These are phyloP conservation scores for Tenthredo scrophulariae DNA, from an alignment of 2,888 invertebrate genomes.

Conservation along the genomic window DNA sequence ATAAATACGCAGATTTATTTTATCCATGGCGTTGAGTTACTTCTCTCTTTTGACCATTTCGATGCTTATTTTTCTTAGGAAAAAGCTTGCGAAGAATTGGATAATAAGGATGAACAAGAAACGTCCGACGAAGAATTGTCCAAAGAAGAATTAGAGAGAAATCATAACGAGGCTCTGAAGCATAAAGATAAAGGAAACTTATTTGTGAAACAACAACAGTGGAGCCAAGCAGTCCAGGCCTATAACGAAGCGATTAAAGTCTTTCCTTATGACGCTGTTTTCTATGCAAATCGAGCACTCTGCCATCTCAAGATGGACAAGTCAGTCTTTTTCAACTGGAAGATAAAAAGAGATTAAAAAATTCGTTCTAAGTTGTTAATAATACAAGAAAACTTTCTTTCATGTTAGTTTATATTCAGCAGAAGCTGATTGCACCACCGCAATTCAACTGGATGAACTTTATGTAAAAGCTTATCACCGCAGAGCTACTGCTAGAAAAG, in stretches of 20 bases:
- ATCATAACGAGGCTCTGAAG: slow-evolving; percentile 82
- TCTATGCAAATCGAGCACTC: slow-evolving; percentile 93
- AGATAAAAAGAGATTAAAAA: slow-evolving; percentile 27
- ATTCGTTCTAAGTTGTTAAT: neutral
- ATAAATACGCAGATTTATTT: slow-evolving; percentile 62
- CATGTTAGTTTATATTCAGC: slow-evolving; percentile 83
- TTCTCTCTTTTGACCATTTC: neutral
- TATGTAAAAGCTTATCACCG: slow-evolving; percentile 93
- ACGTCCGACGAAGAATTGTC: slow-evolving; percentile 78
- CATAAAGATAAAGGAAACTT: slow-evolving; percentile 91
- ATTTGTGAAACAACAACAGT: slow-evolving; percentile 88
- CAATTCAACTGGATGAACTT: slow-evolving; percentile 87
- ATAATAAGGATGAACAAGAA: slow-evolving; percentile 69
- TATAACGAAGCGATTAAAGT: slow-evolving; percentile 93
- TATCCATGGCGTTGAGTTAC: neutral
- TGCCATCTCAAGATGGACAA: slow-evolving; percentile 90
- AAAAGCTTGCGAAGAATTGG: slow-evolving; percentile 82
- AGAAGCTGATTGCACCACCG: slow-evolving; percentile 89
- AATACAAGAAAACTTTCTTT: neutral
- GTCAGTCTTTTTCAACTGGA: slow-evolving; percentile 79
- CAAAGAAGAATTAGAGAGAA: slow-evolving; percentile 79
- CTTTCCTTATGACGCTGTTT: slow-evolving; percentile 88
- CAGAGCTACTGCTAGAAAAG: slow-evolving; percentile 88
- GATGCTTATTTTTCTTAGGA: slow-evolving; percentile 75
- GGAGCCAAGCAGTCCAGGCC: slow-evolving; percentile 91